phyloP scores from a whole-genome alignment of 2,113 vertebrate species.

The Callipepla squamata region DNA sequence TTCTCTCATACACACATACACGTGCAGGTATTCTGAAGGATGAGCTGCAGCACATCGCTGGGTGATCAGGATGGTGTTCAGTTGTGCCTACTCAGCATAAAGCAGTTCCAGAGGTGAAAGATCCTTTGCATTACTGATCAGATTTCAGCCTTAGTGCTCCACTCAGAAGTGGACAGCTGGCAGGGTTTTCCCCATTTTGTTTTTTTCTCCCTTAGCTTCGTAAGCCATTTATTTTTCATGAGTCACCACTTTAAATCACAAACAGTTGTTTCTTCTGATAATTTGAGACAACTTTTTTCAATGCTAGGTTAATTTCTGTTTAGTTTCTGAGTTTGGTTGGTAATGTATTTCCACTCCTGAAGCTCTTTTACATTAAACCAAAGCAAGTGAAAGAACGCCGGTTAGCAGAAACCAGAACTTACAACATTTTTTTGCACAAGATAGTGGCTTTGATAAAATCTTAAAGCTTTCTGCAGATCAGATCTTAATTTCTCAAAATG shows the following conservation, averaged over 20 bases:
- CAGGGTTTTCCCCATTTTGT: not conserved
- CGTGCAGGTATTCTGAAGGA: not conserved
- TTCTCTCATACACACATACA: not conserved
- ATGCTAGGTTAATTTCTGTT: not conserved
- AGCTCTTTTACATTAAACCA: not conserved
- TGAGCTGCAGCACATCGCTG: not conserved
- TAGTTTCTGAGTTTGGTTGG: not conserved
- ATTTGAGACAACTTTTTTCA: not conserved
- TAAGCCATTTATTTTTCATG: not conserved
- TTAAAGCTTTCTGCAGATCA: not conserved
- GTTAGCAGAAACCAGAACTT: not conserved
- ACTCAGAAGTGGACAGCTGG: not conserved
- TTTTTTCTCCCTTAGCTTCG: not conserved
- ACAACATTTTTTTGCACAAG: not conserved
- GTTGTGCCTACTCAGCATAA: not conserved
- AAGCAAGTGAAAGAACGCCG: not conserved
- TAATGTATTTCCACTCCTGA: not conserved
- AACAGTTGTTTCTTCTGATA: not conserved
- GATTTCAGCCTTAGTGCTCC: not conserved
- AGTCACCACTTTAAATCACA: not conserved
- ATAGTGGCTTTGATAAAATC: not conserved
- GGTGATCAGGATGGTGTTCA: no score
- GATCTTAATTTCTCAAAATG: not conserved
- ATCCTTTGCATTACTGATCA: not conserved
- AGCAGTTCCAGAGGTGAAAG: not conserved